Percentiles rank a stretch among this genome's conserved stretches.
Evolutionary conservation across 1,140 invertebrate species (phyloP).

Genomic region (Drosophila suzukii): DNA sequence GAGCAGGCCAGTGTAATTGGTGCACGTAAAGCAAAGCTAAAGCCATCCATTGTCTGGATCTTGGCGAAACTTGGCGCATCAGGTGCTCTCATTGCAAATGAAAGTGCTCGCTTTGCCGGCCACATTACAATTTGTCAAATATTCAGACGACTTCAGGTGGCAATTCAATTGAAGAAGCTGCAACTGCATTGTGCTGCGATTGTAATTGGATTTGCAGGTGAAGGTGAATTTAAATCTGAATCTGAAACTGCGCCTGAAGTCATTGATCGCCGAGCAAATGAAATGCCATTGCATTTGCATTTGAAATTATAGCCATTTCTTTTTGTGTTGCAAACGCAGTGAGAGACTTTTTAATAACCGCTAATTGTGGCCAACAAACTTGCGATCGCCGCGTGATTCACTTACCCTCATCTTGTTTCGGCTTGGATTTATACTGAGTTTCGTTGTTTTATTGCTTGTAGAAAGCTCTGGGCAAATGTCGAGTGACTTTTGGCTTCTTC

Average conservation of each 20-base stretch:
- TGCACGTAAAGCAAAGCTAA: not conserved
- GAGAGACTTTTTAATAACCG: conserved; percentile 40
- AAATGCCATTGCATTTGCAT: conserved; percentile 52
- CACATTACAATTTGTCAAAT: conserved; percentile 69
- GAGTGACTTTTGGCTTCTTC: conserved; percentile 49
- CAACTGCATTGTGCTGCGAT: conserved; percentile 54
- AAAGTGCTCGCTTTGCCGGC: conserved; percentile 63
- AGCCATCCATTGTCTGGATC: conserved; percentile 55
- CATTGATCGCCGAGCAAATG: conserved; percentile 24
- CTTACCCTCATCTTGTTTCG: conserved; percentile 66
- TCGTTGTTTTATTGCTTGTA: conserved; percentile 32
- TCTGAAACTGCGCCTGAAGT: conserved; percentile 16
- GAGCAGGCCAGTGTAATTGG: conserved; percentile 20
- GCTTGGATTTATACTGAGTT: conserved; percentile 11
- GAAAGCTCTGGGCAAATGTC: conserved; percentile 56
- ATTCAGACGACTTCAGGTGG: conserved; percentile 49
- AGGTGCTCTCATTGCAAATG: conserved; percentile 71
- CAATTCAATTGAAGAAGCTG: conserved; percentile 58
- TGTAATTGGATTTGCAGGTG: conserved; percentile 43
- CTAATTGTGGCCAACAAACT: conserved; percentile 60
- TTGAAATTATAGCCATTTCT: conserved; percentile 42
- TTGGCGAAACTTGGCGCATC: conserved; percentile 64
- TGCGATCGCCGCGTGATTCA: conserved; percentile 21
- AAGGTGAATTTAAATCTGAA: conserved; percentile 24
- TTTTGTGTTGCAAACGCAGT: conserved; percentile 23